phyloP scores from a whole-genome alignment of 2,888 invertebrate genomes.

The Drosophila buzzatii region DNA sequence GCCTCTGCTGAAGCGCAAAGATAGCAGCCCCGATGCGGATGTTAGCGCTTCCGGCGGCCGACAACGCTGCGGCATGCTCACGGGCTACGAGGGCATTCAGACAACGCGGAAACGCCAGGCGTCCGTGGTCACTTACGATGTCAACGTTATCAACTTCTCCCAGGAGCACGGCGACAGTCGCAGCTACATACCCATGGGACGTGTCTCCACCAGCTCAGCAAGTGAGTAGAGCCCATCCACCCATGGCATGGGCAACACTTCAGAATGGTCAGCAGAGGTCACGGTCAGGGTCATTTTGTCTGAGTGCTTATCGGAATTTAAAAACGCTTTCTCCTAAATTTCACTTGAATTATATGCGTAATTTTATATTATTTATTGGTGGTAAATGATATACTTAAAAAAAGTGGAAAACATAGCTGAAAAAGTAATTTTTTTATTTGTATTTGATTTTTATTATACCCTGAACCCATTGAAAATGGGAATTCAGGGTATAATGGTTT shows the following conservation, averaged over 20 bases:
- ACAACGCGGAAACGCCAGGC: constrained; percentile 84
- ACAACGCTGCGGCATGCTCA: constrained; percentile 77
- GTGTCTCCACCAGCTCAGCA: constrained; percentile 85
- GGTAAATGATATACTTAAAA: neutral
- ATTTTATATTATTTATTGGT: constrained; percentile 9
- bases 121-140: constrained; percentile 85
- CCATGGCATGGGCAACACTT: constrained; percentile 17
- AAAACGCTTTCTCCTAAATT: constrained; percentile 5
- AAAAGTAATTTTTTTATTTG: no score
- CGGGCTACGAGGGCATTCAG: constrained; percentile 82
- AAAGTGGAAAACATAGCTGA: no score
- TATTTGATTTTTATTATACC: no score
- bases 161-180: constrained; percentile 84
- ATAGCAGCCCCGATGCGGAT: constrained; percentile 73
- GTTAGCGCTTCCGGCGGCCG: constrained; percentile 60
- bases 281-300: constrained; percentile 21
- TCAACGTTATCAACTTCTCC: constrained; percentile 85
- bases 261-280: constrained; percentile 38
- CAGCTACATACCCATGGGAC: constrained; percentile 85
- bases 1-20: constrained; percentile 79
- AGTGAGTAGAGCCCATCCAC: constrained; percentile 77
- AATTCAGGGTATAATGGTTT: no score
- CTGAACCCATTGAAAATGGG: no score
- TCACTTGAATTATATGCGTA: neutral
- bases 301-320: constrained; percentile 5